phyloP scores from a whole-genome alignment of 2,113 vertebrate species.

The Myrmecophaga tridactyla region DNA sequence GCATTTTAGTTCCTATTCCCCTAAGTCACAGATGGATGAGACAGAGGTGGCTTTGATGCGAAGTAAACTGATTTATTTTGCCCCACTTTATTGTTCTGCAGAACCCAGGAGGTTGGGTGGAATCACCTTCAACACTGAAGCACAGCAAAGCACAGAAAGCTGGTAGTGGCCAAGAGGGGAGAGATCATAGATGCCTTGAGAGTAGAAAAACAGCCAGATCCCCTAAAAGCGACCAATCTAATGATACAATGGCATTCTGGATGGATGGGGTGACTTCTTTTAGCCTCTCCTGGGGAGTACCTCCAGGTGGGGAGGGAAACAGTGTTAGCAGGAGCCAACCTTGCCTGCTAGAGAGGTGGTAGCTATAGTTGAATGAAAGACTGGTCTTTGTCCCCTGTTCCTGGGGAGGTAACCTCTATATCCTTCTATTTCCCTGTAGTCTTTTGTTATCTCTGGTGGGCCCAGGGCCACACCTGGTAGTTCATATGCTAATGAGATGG shows the following conservation, averaged over 20 bases:
- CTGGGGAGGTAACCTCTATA: no score
- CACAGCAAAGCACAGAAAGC: not conserved
- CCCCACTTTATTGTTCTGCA: not conserved
- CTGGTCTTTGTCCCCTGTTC: no score
- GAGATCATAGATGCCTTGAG: not conserved
- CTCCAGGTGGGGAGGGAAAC: not conserved
- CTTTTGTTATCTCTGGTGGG: no score
- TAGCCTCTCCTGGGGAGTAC: not conserved
- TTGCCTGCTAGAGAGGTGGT: not conserved
- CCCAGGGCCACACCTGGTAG: no score
- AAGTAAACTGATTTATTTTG: constrained; percentile 28
- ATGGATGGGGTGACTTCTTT: not conserved
- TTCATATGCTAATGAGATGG: no score
- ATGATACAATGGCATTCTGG: not conserved
- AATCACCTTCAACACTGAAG: not conserved
- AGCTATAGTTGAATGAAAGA: no score
- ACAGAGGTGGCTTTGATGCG: constrained; percentile 21
- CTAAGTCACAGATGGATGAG: constrained; percentile 25
- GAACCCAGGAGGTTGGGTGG: not conserved
- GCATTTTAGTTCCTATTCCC: not conserved
- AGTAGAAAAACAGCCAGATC: not conserved
- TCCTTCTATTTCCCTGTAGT: no score
- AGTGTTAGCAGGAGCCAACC: not conserved
- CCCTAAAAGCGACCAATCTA: not conserved
- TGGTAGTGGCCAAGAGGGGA: not conserved